Evolutionary conservation across 2,888 invertebrate genomes (phyloP), one percentile per base, ranked within the genome.

Genomic region (Antheraea assamensis): DNA sequence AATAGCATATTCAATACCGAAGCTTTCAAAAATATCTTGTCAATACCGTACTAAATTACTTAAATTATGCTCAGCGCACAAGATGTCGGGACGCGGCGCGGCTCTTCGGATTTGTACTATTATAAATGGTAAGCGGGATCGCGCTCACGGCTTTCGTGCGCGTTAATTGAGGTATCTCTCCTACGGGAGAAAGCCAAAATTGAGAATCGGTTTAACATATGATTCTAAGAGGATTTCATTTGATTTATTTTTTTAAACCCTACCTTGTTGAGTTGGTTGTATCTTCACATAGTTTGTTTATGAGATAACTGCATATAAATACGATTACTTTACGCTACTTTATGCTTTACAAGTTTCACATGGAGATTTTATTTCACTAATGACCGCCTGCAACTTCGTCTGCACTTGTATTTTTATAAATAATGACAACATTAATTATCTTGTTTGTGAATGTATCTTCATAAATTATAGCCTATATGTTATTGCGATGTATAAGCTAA

Each of bases 181-280:
- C 27, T 64, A 13, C 30, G 17, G 27, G 61, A 64, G 61, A 64
- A 64, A 64, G 61, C 17, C 61, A 17, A 30, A 27, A 15, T 27
- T 30, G 61, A 64, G 17, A 64, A 64, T 64, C 4, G 17, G 30
- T 17, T 30, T 15, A 64, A 64, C 30, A 17, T 64, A 64, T 64
- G 27, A 64, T 64, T 30, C 61, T 64, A 64, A 64, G 27, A 64
- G 61, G 61, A 27, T 64, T 61, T 61, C 3, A 10, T 27, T 27
- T 64, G 61, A 64, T 64, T 64, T 64, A 64, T 64, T 30, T 58
- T 58, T n/a, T 24, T 42, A 42, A 58, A 58, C 2, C 52, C 42
- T 42, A 13, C 42, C 42, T 42, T 42, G 42, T 2, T 35, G 35
- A 35, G 35, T 42, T 42, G 42, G 13, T 13, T 42, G 13, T 42